Conservation (phyloP, 2,888 invertebrate genomes). For the Hipparchia sbordonii region DNA sequence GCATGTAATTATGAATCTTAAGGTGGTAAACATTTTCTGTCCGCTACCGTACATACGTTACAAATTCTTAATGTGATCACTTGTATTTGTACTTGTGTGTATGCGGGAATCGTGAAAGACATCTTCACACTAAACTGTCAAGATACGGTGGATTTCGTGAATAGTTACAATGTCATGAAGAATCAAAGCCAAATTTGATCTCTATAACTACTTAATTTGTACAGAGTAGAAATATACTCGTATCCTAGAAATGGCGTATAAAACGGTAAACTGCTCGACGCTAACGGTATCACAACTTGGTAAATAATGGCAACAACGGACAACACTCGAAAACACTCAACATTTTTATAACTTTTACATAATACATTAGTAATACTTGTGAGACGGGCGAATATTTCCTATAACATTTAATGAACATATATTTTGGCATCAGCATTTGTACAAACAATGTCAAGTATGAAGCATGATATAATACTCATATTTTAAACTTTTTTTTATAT, state of each 20-base stretch:
- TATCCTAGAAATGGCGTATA: conserved; percentile 7
- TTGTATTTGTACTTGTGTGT: no score
- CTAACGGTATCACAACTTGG: not conserved
- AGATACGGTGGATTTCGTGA: not conserved
- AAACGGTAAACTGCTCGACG: not conserved
- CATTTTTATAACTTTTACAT: conserved; percentile 4
- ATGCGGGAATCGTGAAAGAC: no score
- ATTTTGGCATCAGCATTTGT: conserved; percentile 38
- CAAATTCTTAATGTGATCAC: no score
- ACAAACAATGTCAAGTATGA: conserved; percentile 18
- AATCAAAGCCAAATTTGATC: not conserved
- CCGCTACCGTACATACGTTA: no score
- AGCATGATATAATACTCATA: not conserved
- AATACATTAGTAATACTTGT: conserved; percentile 21
- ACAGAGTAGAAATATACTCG: not conserved
- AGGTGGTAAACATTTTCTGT: no score
- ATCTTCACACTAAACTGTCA: no score
- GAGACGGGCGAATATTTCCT: conserved; percentile 18
- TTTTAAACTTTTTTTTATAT: not conserved
- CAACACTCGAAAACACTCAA: not conserved
- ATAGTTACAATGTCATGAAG: not conserved
- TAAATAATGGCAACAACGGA: not conserved
- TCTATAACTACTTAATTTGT: not conserved
- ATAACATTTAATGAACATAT: conserved; percentile 7
- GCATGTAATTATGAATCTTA: no score